Evolutionary conservation across 35 echinoderm and acorn worm genomes (phyloP), one percentile per base, ranked within the genome.

Genomic region (Stichopus chloronotus): DNA sequence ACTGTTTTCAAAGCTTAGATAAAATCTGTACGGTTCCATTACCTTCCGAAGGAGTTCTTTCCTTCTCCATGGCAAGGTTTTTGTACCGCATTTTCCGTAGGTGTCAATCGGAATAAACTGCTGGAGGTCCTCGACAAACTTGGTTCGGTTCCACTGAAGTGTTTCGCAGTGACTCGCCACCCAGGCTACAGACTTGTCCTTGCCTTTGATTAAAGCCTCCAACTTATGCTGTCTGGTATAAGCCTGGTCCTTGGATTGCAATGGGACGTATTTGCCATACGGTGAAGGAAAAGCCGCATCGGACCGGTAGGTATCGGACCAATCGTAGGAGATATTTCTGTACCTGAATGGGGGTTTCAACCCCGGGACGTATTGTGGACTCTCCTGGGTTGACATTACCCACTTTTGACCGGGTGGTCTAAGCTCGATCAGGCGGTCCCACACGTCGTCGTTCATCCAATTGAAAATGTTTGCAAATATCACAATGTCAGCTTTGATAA

Each of bases 1-100:
- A 79, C 90, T 91, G 24, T 91, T 91, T 65, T 91, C 90, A 58
- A 91, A 91, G 53, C 90, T 91, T 17, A 91, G 58, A 24, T 78
- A 91, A 79, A 91, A 91, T 65, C 56, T 79, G 63, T 91, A 91
- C 68, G 69, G 69, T 53, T 91, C 76, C 76, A 91, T 57, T 43
- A 59, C 76, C 53, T 91, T 91, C 53, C 69, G 52, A 22, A 91
- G 43, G 4, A 91, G 17, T 19, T 91, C 90, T 23, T 30, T 57
- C 58, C 71, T 91, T 52, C 56, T 78, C 90, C 90, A 91, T 25
- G 90, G 90, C 43, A 91, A 79, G 13, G 69, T 7, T 19, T 54
- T 91, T 11, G 52, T 79, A 0, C 90, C 90, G 56, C 90, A 91
- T 59, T 91, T 79, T 20, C 90, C 90, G 9, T 91, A 91, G 17